Evolutionary conservation across 53 echinoderm and acorn worm species (phyloP).

Genomic region (Arbacia lixula): DNA sequence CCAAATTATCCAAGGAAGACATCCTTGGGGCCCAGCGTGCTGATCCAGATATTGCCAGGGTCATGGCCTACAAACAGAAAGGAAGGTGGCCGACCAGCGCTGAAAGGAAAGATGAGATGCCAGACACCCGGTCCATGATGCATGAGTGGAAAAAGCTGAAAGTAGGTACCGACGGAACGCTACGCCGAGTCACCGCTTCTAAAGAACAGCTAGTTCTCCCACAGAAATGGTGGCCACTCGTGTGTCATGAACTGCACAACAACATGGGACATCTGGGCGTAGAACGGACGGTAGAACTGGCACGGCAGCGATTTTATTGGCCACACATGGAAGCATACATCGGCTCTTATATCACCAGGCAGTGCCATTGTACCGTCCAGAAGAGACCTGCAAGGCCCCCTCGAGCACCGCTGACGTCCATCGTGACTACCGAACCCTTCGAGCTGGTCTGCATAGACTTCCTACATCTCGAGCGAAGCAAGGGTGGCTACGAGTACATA

Average conservation of each 20-base stretch:
- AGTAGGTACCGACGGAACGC: conserved; percentile 15
- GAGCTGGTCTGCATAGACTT: conserved; percentile 68
- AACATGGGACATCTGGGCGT: conserved; percentile 76
- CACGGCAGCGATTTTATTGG: conserved; percentile 65
- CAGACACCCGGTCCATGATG: background rate
- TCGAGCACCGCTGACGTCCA: conserved; percentile 49
- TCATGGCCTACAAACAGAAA: conserved; percentile 11
- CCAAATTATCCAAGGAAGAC: conserved; percentile 15
- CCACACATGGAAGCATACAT: conserved; percentile 52
- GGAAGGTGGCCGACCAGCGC: conserved; percentile 5
- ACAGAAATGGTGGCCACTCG: background rate
- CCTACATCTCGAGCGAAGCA: conserved; percentile 65
- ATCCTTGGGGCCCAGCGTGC: conserved; percentile 44
- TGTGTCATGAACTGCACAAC: conserved; percentile 36
- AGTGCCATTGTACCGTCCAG: conserved; percentile 60
- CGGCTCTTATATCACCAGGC: conserved; percentile 41
- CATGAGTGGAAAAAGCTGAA: conserved; percentile 58
- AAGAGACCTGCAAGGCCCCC: conserved; percentile 32
- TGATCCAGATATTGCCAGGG: conserved; percentile 33
- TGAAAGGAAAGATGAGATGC: background rate
- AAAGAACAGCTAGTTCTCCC: conserved; percentile 18
- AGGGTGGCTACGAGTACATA: conserved; percentile 76
- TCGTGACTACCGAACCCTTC: conserved; percentile 69
- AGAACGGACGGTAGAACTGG: conserved; percentile 42
- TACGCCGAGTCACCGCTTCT: conserved; percentile 29